Evolutionary conservation across 2,113 vertebrate species (phyloP).

Genomic region (Coregonus clupeaformis): DNA sequence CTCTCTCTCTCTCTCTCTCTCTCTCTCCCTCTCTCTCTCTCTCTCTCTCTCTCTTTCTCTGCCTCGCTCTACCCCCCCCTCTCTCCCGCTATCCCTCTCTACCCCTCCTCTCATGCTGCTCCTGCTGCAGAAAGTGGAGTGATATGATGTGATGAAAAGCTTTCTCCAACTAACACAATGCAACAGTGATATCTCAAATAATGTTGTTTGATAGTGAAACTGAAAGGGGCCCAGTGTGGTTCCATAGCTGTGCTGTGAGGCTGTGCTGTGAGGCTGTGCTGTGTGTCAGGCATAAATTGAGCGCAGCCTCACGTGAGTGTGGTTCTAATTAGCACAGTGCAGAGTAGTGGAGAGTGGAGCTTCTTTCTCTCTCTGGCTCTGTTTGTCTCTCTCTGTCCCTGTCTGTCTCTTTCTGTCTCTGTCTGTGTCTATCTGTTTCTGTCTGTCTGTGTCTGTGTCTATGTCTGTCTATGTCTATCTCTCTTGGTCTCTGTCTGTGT

Average conservation of each 20-base stretch:
- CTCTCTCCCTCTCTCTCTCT: too few species aligned
- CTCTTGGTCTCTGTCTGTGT: background rate
- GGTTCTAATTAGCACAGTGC: slow-evolving; percentile 67
- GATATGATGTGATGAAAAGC: background rate
- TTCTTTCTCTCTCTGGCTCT: slow-evolving; percentile 25
- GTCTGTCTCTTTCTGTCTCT: background rate
- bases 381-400: background rate
- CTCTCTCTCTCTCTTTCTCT: background rate
- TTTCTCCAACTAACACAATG: background rate
- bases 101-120: background rate
- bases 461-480: slow-evolving; percentile 25
- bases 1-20: background rate
- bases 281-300: slow-evolving; percentile 18
- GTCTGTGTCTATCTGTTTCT: slow-evolving; percentile 27
- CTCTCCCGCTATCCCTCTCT: too few species aligned
- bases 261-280: background rate
- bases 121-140: background rate
- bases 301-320: slow-evolving; percentile 30
- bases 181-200: slow-evolving; percentile 13
- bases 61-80: background rate
- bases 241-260: background rate
- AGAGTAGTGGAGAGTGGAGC: slow-evolving; percentile 42
- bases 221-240: background rate
- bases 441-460: slow-evolving; percentile 29
- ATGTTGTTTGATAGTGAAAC: slow-evolving; percentile 12